phyloP scores from a whole-genome alignment of 2,113 vertebrate species.

The Aramus guarauna region DNA sequence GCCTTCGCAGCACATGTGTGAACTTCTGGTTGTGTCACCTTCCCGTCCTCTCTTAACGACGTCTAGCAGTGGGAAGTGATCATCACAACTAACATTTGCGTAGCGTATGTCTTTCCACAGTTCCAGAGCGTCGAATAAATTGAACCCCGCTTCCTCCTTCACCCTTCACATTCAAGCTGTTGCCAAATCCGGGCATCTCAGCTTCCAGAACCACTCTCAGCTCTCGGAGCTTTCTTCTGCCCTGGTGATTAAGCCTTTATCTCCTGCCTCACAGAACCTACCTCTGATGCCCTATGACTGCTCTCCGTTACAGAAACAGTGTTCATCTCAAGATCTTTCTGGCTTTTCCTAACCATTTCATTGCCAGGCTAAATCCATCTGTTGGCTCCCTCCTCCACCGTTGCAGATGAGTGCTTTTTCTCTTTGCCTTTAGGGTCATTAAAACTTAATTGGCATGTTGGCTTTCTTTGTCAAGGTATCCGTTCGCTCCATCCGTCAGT shows the following conservation, averaged over 20 bases:
- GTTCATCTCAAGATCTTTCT: not conserved
- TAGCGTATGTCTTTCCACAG: constrained; percentile 34
- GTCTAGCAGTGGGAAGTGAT: constrained; percentile 50
- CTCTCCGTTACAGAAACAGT: not conserved
- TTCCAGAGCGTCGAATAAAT: not conserved
- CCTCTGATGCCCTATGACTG: not conserved
- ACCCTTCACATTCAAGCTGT: not conserved
- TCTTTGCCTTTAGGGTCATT: not conserved
- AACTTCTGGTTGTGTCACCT: constrained; percentile 38
- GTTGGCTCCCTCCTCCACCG: not conserved
- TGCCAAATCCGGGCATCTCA: not conserved
- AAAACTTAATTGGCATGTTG: not conserved
- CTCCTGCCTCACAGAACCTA: not conserved
- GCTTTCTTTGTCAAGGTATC: not conserved
- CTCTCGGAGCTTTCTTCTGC: not conserved
- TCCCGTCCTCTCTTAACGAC: not conserved
- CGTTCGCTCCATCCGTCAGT: not conserved
- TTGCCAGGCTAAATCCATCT: not conserved
- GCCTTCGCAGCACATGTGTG: constrained; percentile 17
- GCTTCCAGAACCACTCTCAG: not conserved
- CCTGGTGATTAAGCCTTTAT: not conserved
- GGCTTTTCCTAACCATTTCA: not conserved
- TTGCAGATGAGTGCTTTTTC: not conserved
- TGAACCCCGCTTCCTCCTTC: not conserved
- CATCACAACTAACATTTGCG: not conserved